Conservation (phyloP, 2,888 invertebrate genomes). For the Carabus problematicus region DNA sequence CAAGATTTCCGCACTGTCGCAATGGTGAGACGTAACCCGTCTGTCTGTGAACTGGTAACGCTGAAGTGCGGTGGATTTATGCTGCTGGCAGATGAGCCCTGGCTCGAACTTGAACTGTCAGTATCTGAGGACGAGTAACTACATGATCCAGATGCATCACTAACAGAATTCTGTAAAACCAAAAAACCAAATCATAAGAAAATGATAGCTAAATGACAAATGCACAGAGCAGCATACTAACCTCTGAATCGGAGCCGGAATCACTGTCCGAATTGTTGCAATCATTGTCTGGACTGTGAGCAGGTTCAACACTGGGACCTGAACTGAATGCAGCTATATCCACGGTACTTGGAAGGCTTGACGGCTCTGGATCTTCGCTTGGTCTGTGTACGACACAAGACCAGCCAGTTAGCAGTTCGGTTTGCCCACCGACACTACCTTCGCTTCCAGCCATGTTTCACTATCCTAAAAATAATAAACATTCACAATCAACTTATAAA, state of each 20-base stretch:
- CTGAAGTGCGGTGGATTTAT: constrained; percentile 63
- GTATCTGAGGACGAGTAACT: constrained; percentile 58
- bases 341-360: constrained; percentile 70
- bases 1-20: constrained; percentile 66
- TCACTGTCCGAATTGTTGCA: constrained; percentile 67
- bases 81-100: constrained; percentile 55
- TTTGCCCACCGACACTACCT: constrained; percentile 53
- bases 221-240: neutral
- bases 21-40: constrained; percentile 68
- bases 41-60: constrained; percentile 67
- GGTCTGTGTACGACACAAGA: constrained; percentile 66
- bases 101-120: constrained; percentile 57
- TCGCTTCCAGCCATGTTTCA: constrained; percentile 58
- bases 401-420: constrained; percentile 61
- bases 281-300: constrained; percentile 47
- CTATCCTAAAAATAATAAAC: constrained; percentile 18
- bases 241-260: constrained; percentile 63
- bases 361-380: constrained; percentile 68
- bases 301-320: constrained; percentile 54
- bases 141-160: constrained; percentile 58
- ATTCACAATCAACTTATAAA: neutral
- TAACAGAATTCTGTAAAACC: constrained; percentile 59
- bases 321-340: constrained; percentile 72
- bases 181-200: too few species aligned
- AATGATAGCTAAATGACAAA: too few species aligned